Evolutionary conservation across 2,797 vertebrate species (phyloP).

Genomic region (Alca torda): DNA sequence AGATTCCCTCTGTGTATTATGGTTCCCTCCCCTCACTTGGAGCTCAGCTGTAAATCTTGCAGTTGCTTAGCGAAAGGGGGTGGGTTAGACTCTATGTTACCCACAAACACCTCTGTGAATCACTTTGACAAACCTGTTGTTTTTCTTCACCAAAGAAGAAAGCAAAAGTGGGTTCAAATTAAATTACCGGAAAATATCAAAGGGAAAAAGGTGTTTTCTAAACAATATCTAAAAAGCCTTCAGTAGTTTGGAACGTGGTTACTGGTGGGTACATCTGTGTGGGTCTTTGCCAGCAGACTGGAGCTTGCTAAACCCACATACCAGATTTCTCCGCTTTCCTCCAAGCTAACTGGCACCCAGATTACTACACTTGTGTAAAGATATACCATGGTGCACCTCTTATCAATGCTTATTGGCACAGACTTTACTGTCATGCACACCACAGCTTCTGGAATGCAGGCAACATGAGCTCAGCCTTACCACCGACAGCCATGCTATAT

Average conservation of each 20-base stretch:
- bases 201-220: background rate
- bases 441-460: background rate
- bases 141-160: background rate
- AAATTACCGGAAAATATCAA: background rate
- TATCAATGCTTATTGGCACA: background rate
- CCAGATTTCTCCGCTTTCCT: background rate
- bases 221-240: background rate
- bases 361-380: background rate
- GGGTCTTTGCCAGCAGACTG: background rate
- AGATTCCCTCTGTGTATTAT: background rate
- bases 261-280: background rate
- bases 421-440: background rate
- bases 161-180: background rate
- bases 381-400: background rate
- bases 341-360: background rate
- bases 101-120: background rate
- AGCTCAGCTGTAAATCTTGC: conserved; percentile 13
- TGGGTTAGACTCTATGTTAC: background rate
- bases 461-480: background rate
- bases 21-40: background rate
- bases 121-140: background rate
- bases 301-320: background rate
- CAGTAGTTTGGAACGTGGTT: background rate
- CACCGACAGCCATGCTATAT: background rate
- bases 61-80: background rate